These are phyloP conservation scores for Cyprinus carpio DNA, from an alignment of 2,113 vertebrate genomes.

Conservation along the genomic window DNA sequence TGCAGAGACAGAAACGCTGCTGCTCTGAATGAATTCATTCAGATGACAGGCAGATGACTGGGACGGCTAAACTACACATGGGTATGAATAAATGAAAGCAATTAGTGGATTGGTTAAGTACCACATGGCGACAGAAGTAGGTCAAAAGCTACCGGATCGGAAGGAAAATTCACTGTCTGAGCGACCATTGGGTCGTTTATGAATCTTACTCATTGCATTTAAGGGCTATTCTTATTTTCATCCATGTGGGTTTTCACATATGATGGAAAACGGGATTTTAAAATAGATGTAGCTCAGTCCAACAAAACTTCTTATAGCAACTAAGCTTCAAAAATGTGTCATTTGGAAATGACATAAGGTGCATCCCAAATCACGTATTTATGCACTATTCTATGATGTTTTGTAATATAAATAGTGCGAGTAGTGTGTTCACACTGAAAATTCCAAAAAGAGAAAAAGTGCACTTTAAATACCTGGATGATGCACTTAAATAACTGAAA, in stretches of 20 bases:
- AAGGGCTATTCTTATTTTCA: constrained; percentile 11
- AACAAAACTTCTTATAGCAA: background rate
- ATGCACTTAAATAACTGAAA: too few species aligned
- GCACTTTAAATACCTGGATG: too few species aligned
- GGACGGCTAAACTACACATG: constrained; percentile 13
- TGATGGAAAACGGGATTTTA: background rate
- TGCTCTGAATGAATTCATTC: constrained; percentile 8
- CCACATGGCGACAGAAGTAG: constrained; percentile 32
- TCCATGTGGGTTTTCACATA: background rate
- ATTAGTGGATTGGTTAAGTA: constrained; percentile 42
- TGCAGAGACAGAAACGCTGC: background rate
- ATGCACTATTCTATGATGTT: too few species aligned
- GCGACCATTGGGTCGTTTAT: background rate
- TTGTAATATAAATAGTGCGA: too few species aligned
- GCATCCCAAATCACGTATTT: too few species aligned
- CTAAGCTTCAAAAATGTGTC: background rate
- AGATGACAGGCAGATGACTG: background rate
- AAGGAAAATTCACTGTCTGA: background rate
- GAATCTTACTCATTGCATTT: background rate
- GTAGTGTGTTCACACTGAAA: too few species aligned
- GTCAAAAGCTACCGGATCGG: constrained; percentile 39
- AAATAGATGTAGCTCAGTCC: background rate
- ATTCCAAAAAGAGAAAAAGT: too few species aligned
- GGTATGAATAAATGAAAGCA: constrained; percentile 52
- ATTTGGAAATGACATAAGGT: background rate